Percentiles rank a stretch among this genome's conserved stretches.
Conservation (phyloP, 2,888 invertebrate genomes). For the Idaea dimidiata region DNA sequence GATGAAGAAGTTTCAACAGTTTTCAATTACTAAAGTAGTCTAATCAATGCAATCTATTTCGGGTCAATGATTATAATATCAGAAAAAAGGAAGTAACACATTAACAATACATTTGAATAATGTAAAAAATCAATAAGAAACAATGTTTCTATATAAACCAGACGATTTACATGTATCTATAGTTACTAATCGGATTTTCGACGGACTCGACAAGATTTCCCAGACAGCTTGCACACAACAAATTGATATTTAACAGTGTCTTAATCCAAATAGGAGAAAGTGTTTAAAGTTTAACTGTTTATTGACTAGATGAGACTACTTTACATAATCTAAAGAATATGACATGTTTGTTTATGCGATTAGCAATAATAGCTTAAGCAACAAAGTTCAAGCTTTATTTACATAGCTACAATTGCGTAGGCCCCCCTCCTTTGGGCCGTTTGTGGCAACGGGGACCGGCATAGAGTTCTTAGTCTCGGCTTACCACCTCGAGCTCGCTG, state of each 20-base stretch:
- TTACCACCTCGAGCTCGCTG: slow-evolving; percentile 57
- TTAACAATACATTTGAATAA: background rate
- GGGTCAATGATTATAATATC: background rate
- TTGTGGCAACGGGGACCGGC: slow-evolving; percentile 48
- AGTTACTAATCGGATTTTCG: background rate
- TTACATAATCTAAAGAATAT: slow-evolving; percentile 24
- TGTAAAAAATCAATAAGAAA: too few relatives aligned
- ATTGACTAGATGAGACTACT: slow-evolving; percentile 14
- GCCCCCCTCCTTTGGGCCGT: slow-evolving; percentile 59
- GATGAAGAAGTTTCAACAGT: background rate
- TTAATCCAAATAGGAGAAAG: slow-evolving; percentile 1
- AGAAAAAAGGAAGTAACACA: background rate
- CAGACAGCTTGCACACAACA: background rate
- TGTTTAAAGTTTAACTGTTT: slow-evolving; percentile 6
- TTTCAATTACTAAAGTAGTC: background rate
- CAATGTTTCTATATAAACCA: background rate
- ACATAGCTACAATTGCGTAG: slow-evolving; percentile 72
- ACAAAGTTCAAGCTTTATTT: slow-evolving; percentile 69
- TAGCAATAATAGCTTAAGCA: slow-evolving; percentile 55
- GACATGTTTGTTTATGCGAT: slow-evolving; percentile 30
- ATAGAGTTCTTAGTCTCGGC: slow-evolving; percentile 59
- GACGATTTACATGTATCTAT: background rate
- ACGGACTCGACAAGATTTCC: background rate
- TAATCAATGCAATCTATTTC: background rate
- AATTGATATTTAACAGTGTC: background rate